Base-by-base conservation (phyloP, 2,797 vertebrate genomes). In the Xenopus petersii region DNA sequence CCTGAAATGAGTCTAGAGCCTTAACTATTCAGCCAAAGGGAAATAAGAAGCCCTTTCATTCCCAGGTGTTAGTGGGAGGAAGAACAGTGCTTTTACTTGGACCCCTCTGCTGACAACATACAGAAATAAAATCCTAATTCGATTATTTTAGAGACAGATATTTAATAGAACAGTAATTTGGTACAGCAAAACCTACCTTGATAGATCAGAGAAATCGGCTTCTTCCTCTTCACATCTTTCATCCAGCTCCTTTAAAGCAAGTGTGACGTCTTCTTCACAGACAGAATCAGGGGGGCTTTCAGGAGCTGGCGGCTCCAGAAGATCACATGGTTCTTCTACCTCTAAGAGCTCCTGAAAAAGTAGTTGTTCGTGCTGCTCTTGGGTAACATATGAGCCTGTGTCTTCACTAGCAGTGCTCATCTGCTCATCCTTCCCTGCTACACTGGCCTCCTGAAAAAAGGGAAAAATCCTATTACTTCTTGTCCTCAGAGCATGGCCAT, bases 171-270 rank as follows among this genome's bases (percentile, higher is more conserved):
- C 11, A 2, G 49, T 12, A 12, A 51, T 51, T 4, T 51, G 15
- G 5, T 12, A 15, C 4, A 10, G 11, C 15, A 51, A 15, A 2
- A 64, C 85, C 81, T 82, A 99, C 97, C 97, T 99, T 30, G 95
- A 99, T 86, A 96, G 91, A 83, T 91, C 93, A 2, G 94, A 98
- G 82, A 96, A 95, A 81, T 98, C 96, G 0, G 96, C 97, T 86
- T 96, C 97, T 81, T 98, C 97, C 73, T 98, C 97, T 86, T 98
- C 96, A 79, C 97, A 99, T 71, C 96, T 91, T 83, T 98, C 95
- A 65, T 99, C 97, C 0, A 99, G 90, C 84, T 98, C 97, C 83
- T 96, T 98, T 84, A 99, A 85, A 64, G 96, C 97, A 81, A 97
- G 91, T 0, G 96, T 98, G 73, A 98, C 95, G 54, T 99, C 96